phyloP scores from a whole-genome alignment of 2,113 vertebrate genomes.

The Pyxicephalus adspersus region DNA sequence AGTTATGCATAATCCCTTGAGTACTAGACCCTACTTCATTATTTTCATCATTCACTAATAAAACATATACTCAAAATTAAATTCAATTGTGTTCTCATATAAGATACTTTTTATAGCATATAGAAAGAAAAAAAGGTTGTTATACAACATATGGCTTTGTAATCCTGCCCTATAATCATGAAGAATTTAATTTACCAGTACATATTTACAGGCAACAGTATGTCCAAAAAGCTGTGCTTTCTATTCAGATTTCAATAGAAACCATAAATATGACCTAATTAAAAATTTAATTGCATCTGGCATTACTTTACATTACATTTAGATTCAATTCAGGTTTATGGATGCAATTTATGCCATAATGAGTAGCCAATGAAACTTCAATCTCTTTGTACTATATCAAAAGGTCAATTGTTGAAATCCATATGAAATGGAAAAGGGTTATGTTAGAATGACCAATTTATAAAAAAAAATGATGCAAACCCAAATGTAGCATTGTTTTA shows the following conservation, averaged over 20 bases:
- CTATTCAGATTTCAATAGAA: constrained; percentile 57
- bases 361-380: constrained; percentile 58
- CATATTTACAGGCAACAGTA: constrained; percentile 22
- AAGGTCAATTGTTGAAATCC: not conserved
- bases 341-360: constrained; percentile 57
- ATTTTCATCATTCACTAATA: constrained; percentile 13
- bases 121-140: not conserved
- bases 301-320: constrained; percentile 59
- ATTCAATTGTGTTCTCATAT: not conserved
- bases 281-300: constrained; percentile 56
- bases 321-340: constrained; percentile 62
- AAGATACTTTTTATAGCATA: constrained; percentile 14
- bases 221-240: constrained; percentile 56
- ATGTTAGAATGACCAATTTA: not conserved
- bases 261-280: constrained; percentile 56
- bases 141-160: constrained; percentile 1
- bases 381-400: constrained; percentile 36
- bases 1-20: not conserved
- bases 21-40: not conserved
- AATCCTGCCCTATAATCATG: constrained; percentile 56
- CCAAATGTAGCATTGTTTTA: not conserved
- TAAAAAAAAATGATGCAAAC: not conserved
- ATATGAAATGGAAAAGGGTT: constrained; percentile 7
- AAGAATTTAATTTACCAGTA: constrained; percentile 43
- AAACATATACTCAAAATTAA: not conserved